Percentiles rank a stretch among this genome's conserved stretches.
Conservation (phyloP, 2,888 invertebrate genomes). For the Drosophila diplacantha region DNA sequence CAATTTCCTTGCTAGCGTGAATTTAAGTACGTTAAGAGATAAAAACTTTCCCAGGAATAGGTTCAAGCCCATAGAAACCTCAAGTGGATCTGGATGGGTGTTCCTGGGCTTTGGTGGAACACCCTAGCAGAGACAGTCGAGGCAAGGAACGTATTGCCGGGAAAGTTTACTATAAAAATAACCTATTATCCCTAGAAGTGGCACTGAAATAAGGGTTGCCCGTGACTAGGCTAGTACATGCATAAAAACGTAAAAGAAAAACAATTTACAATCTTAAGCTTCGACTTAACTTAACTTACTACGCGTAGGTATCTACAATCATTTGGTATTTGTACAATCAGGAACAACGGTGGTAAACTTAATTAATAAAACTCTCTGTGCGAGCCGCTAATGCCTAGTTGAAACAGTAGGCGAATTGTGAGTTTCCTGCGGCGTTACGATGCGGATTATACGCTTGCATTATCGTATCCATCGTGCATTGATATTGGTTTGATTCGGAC, state of each 20-base stretch:
- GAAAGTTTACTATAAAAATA: slow-evolving; percentile 28
- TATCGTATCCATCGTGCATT: slow-evolving; percentile 73
- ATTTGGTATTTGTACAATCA: slow-evolving; percentile 67
- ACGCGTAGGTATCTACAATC: slow-evolving; percentile 57
- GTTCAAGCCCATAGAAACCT: slow-evolving; percentile 61
- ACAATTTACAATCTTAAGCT: slow-evolving; percentile 41
- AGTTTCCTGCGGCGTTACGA: slow-evolving; percentile 61
- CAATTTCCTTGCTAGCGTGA: slow-evolving; percentile 5
- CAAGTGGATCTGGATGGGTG: slow-evolving; percentile 37
- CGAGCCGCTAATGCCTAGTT: slow-evolving; percentile 46
- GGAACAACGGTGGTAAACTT: slow-evolving; percentile 50
- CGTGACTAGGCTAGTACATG: slow-evolving; percentile 20
- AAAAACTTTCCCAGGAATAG: slow-evolving; percentile 40
- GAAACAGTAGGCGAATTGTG: slow-evolving; percentile 68
- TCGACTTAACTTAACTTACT: slow-evolving; percentile 40
- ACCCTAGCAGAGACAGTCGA: slow-evolving; percentile 40
- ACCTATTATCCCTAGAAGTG: slow-evolving; percentile 18
- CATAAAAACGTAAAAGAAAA: slow-evolving; percentile 6
- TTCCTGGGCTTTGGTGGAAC: slow-evolving; percentile 63
- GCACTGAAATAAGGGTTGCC: slow-evolving; percentile 26
- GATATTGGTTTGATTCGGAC: slow-evolving; percentile 60
- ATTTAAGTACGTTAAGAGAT: slow-evolving; percentile 2
- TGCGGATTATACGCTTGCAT: slow-evolving; percentile 74
- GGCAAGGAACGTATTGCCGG: slow-evolving; percentile 45
- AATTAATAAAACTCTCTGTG: slow-evolving; percentile 14